Evolutionary conservation across 92 coral and sea anemone species (phyloP).

Genomic region (Bergia puertoricense): DNA sequence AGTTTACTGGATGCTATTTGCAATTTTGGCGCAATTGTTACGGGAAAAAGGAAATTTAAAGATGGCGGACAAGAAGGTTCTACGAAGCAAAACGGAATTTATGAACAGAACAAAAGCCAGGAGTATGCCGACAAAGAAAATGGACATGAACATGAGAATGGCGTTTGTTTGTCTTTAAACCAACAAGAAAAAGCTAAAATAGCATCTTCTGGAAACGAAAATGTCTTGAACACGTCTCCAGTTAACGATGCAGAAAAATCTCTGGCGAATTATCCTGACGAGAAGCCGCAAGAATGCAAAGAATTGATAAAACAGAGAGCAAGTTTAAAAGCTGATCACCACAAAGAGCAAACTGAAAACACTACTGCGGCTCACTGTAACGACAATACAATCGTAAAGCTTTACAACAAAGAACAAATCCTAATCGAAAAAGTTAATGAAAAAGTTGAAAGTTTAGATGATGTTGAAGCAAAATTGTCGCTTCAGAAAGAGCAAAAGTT

Average conservation of each 20-base stretch:
- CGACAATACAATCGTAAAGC: not conserved
- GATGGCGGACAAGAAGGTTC: not conserved
- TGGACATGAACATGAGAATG: not conserved
- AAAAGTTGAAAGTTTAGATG: conserved; percentile 16
- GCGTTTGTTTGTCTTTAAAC: not conserved
- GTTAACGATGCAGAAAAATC: not conserved
- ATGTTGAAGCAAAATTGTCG: conserved; percentile 16
- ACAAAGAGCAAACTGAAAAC: not conserved
- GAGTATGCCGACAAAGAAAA: not conserved
- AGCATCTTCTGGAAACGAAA: not conserved
- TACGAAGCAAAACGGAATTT: not conserved
- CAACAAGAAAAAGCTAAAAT: not conserved
- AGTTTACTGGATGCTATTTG: conserved; percentile 12
- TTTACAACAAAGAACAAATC: not conserved
- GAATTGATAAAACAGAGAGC: not conserved
- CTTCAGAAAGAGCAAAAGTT: not conserved
- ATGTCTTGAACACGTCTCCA: not conserved
- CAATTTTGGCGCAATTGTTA: conserved; percentile 29
- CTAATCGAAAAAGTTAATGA: conserved; percentile 21
- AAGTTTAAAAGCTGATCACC: not conserved
- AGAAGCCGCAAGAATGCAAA: not conserved
- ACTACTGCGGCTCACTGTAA: not conserved
- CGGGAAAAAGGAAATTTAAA: not conserved
- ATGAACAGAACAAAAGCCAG: not conserved
- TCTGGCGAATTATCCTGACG: not conserved